Evolutionary conservation across 2,888 invertebrate genomes (phyloP).

Genomic region (Odontomyia ornata): DNA sequence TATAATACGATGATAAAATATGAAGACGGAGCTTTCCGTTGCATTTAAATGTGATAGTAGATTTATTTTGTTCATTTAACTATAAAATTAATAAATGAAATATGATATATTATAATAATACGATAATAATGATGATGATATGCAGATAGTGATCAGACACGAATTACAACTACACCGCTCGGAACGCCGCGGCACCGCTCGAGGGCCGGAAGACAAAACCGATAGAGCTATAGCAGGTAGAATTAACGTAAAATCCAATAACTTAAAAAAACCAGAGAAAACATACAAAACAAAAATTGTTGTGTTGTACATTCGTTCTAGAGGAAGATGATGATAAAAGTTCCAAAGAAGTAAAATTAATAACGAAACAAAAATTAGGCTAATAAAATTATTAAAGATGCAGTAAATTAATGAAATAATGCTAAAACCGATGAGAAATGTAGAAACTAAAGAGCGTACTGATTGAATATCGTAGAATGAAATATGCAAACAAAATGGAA

Average conservation of each 20-base stretch:
- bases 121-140: conserved; percentile 50
- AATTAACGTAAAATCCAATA: neutral
- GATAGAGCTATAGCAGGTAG: too few relatives aligned
- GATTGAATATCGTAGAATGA: conserved; percentile 24
- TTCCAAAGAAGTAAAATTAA: conserved; percentile 42
- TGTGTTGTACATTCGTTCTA: conserved; percentile 42
- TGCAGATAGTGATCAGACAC: conserved; percentile 50
- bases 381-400: conserved; percentile 37
- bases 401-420: conserved; percentile 39
- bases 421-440: conserved; percentile 16
- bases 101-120: conserved; percentile 52
- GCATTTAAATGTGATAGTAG: conserved; percentile 54
- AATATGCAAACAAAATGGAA: neutral
- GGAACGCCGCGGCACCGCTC: too few relatives aligned
- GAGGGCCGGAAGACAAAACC: neutral
- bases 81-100: conserved; percentile 48
- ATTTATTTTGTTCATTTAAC: conserved; percentile 50
- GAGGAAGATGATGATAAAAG: conserved; percentile 41
- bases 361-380: conserved; percentile 24
- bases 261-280: neutral
- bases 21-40: conserved; percentile 52
- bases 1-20: conserved; percentile 38
- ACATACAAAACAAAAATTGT: conserved; percentile 40
- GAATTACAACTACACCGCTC: conserved; percentile 36
- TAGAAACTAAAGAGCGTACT: neutral